Evolutionary conservation across 2,888 invertebrate genomes (phyloP), one percentile per base, ranked within the genome.

Genomic region (Helobdella robusta): DNA sequence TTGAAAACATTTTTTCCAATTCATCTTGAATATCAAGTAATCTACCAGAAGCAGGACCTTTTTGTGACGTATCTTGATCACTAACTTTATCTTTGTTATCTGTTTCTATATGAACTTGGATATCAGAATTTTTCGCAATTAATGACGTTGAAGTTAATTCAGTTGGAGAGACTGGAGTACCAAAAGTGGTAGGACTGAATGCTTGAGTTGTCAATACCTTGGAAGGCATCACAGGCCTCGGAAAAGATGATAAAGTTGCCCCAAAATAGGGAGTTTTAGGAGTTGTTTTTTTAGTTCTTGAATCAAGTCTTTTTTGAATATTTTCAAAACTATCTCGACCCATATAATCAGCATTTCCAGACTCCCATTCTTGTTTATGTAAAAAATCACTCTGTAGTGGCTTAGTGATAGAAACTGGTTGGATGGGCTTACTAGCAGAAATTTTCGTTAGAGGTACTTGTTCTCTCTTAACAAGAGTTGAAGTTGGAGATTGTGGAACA

Each of bases 241-340:
- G 56, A 56, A 56, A 3, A 25, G 56, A 25, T 6, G 23, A 6
- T 30, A 28, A 30, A 56, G 15, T 2, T 2, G 56, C n/a, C 32
- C 32, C 32, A 30, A n/a, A 28, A 11, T 11, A n/a, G n/a, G 44
- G 11, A 40, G 44, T n/a, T 40, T 40, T 40, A 40, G 44, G 11
- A 30, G 28, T 32, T n/a, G 50, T 20, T 15, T 35, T 50, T 28
- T 46, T 46, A 15, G 32, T 32, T 46, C 34, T 62, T 15, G 25
- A 3, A n/a, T 62, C 62, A 1, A 62, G 28, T 30, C 30, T 50
- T 30, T 50, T 50, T 35, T 40, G 32, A 28, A 62, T 44, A n/a
- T 50, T 23, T 11, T 48, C 50, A 46, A 62, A 62, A 30, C 35
- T 35, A 15, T 58, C 64, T 56, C 30, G 1, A 23, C 64, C 64